These are phyloP conservation scores for Drosophila nikananu DNA, from an alignment of 1,140 invertebrate genomes.

Conservation along the genomic window DNA sequence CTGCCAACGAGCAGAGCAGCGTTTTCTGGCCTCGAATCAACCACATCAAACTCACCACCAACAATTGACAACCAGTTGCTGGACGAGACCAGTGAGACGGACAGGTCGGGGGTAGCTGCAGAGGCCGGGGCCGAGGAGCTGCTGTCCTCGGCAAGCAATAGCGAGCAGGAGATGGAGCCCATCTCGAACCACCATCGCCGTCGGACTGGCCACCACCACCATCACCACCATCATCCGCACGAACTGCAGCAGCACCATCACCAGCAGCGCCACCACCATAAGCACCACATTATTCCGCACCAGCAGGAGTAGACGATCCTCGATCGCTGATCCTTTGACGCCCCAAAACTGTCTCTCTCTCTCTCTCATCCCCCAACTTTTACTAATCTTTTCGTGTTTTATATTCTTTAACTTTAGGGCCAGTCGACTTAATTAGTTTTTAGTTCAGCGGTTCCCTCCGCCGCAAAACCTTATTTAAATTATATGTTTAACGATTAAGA, in stretches of 20 bases:
- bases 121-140: constrained; percentile 23
- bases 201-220: constrained; percentile 43
- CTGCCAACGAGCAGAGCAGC: constrained; percentile 15
- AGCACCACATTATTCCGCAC: constrained; percentile 41
- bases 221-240: constrained; percentile 52
- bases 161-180: constrained; percentile 46
- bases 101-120: constrained; percentile 15
- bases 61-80: constrained; percentile 74
- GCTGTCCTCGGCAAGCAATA: constrained; percentile 35
- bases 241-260: constrained; percentile 51
- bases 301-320: constrained; percentile 49
- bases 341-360: neutral
- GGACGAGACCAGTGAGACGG: constrained; percentile 57
- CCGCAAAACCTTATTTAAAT: constrained; percentile 39
- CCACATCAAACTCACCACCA: constrained; percentile 66
- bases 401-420: constrained; percentile 67
- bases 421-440: constrained; percentile 80
- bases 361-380: constrained; percentile 26
- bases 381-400: constrained; percentile 43
- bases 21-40: constrained; percentile 48
- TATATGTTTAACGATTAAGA: constrained; percentile 32
- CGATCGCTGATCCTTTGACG: neutral
- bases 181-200: constrained; percentile 37
- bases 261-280: constrained; percentile 56
- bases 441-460: constrained; percentile 52